Conservation (phyloP, 2,888 invertebrate genomes). For the Pilophorus perplexus region DNA sequence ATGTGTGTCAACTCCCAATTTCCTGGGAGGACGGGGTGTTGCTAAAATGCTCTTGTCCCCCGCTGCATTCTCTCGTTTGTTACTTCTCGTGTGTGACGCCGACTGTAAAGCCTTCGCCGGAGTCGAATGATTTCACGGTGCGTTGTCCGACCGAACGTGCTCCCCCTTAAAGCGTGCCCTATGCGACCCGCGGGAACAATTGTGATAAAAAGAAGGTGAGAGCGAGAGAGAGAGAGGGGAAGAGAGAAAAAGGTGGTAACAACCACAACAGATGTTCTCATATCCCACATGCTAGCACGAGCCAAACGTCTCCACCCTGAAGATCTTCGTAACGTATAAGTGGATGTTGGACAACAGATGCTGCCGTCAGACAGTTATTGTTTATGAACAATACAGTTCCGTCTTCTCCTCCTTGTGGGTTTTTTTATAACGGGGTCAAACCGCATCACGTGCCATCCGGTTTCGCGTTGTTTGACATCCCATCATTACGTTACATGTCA, state of each 20-base stretch:
- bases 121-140: constrained; percentile 13
- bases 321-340: constrained; percentile 16
- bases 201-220: constrained; percentile 4
- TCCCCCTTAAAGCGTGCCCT: constrained; percentile 4
- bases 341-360: constrained; percentile 15
- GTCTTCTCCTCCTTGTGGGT: not conserved
- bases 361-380: constrained; percentile 9
- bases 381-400: not conserved
- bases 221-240: too few relatives aligned
- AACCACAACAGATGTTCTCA: constrained; percentile 29
- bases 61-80: too few relatives aligned
- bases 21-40: too few relatives aligned
- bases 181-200: constrained; percentile 11
- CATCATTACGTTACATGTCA: too few relatives aligned
- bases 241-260: not conserved
- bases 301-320: constrained; percentile 27
- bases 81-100: constrained; percentile 5
- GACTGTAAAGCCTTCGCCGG: not conserved
- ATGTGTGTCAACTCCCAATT: too few relatives aligned
- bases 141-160: not conserved
- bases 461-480: too few relatives aligned
- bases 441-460: too few relatives aligned
- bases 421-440: constrained; percentile 15
- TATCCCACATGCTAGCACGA: constrained; percentile 32
- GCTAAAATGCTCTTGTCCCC: too few relatives aligned